These are phyloP conservation scores for Coleophora flavipennella DNA, from an alignment of 2,888 invertebrate species.

Conservation along the genomic window DNA sequence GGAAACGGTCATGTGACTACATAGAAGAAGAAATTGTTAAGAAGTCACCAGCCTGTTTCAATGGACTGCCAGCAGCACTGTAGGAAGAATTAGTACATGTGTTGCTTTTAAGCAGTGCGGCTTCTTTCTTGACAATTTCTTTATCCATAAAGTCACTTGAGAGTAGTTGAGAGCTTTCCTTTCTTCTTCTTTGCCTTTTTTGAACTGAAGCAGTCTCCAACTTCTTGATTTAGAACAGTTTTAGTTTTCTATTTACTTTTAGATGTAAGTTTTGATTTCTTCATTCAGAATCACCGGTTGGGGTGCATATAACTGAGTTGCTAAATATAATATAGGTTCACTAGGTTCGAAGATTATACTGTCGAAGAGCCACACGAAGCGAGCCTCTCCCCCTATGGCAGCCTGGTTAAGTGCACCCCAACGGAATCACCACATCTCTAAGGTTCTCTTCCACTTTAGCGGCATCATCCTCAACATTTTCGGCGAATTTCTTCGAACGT, in stretches of 20 bases:
- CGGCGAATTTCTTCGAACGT: slow-evolving; percentile 26
- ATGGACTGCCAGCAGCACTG: slow-evolving; percentile 55
- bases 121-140: slow-evolving; percentile 8
- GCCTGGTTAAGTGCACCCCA: too few species aligned
- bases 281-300: slow-evolving; percentile 5
- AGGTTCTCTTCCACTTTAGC: slow-evolving; percentile 1
- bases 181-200: slow-evolving; percentile 30
- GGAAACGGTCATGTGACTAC: slow-evolving; percentile 20
- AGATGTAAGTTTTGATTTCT: slow-evolving; percentile 10
- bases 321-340: too few species aligned
- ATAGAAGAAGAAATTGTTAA: slow-evolving; percentile 15
- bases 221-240: slow-evolving; percentile 8
- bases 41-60: slow-evolving; percentile 3
- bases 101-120: slow-evolving; percentile 24
- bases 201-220: slow-evolving; percentile 5
- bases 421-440: slow-evolving; percentile 8
- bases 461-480: slow-evolving; percentile 14
- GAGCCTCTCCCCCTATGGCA: too few species aligned
- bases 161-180: slow-evolving; percentile 21
- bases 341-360: too few species aligned
- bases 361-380: too few species aligned
- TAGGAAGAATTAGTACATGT: slow-evolving; percentile 49
- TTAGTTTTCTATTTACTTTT: not conserved
- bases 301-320: too few species aligned
- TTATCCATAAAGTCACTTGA: slow-evolving; percentile 20